These are phyloP conservation scores for Odontocolon sp. DNA, from an alignment of 2,888 invertebrate species.

Conservation along the genomic window DNA sequence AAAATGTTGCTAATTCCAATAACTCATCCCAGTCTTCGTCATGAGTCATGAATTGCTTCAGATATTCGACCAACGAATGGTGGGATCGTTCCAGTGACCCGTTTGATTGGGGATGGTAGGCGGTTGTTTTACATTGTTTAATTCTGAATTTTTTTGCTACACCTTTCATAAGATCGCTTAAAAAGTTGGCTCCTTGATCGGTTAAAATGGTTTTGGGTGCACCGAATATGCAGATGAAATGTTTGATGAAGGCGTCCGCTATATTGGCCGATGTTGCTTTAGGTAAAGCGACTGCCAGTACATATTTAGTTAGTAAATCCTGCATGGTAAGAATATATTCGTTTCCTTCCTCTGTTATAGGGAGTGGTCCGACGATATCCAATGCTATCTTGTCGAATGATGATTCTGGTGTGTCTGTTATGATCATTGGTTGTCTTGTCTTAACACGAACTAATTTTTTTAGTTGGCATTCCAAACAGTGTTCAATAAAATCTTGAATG, in stretches of 20 bases:
- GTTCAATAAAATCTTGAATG: background rate
- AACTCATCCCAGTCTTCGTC: slow-evolving; percentile 60
- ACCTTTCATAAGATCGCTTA: slow-evolving; percentile 21
- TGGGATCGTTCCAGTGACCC: no score
- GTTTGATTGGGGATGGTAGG: no score
- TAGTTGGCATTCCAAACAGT: slow-evolving; percentile 15
- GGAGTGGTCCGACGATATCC: slow-evolving; percentile 39
- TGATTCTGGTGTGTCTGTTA: slow-evolving; percentile 31
- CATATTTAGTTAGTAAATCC: slow-evolving; percentile 48
- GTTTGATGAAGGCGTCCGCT: slow-evolving; percentile 26
- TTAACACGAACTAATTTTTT: no score
- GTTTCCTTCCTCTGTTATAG: background rate
- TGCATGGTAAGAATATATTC: slow-evolving; percentile 42
- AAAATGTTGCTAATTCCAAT: no score
- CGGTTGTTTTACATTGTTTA: no score
- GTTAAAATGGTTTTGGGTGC: slow-evolving; percentile 3
- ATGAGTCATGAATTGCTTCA: slow-evolving; percentile 35
- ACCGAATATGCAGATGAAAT: slow-evolving; percentile 32
- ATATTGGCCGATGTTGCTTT: background rate
- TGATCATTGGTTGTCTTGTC: slow-evolving; percentile 35
- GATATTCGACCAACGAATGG: no score
- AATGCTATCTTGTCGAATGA: slow-evolving; percentile 34
- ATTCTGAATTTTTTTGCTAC: no score
- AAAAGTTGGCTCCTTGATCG: background rate
- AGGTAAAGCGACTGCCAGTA: slow-evolving; percentile 17